Evolutionary conservation across 2,113 vertebrate species (phyloP).

Genomic region (Ictidomys tridecemlineatus): DNA sequence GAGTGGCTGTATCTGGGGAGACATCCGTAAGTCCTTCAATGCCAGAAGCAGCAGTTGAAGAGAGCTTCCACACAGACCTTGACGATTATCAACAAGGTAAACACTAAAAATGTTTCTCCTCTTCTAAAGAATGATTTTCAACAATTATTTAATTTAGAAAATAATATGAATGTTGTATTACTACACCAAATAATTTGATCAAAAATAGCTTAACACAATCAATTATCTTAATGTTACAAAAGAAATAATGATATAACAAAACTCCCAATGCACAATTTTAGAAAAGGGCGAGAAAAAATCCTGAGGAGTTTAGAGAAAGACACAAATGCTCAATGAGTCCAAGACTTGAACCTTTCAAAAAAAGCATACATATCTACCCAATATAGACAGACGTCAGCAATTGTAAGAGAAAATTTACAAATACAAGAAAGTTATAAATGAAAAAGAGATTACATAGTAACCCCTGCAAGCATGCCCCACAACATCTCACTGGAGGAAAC

Average conservation of each 20-base stretch:
- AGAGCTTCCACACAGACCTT: conserved; percentile 78
- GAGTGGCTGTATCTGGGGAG: conserved; percentile 2
- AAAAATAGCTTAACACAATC: neutral
- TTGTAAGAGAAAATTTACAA: neutral
- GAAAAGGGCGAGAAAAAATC: neutral
- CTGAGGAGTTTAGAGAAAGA: no score
- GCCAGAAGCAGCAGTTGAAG: neutral
- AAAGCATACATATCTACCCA: neutral
- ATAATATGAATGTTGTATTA: neutral
- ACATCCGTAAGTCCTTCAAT: conserved; percentile 34
- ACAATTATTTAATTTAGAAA: neutral
- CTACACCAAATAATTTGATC: neutral
- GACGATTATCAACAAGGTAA: neutral
- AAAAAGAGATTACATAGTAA: neutral
- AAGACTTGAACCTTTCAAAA: neutral
- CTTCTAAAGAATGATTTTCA: neutral
- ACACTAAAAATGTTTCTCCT: no score
- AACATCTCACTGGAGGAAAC: neutral
- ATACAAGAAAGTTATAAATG: neutral
- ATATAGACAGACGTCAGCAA: neutral
- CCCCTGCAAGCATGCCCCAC: no score
- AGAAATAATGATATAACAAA: neutral
- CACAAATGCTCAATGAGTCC: neutral
- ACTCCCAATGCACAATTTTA: neutral
- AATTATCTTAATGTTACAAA: neutral